Conservation (phyloP, 2,113 vertebrate genomes). For the Tachysurus vachellii region DNA sequence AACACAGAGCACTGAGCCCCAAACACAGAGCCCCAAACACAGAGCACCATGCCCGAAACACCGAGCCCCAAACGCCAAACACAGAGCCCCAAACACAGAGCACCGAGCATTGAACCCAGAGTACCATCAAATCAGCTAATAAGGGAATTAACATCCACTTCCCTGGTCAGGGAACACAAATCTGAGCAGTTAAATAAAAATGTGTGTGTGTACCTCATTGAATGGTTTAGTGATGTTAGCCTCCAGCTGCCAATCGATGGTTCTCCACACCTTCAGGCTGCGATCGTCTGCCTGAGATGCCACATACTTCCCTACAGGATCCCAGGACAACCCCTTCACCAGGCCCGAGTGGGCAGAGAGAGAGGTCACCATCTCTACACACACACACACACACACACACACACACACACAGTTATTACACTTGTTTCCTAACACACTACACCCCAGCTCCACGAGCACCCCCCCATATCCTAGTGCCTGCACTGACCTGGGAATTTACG, state of each 20-base stretch:
- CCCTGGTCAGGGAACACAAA: not conserved
- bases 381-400: slow-evolving; percentile 23
- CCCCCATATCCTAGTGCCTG: not conserved
- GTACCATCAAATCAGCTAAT: no score
- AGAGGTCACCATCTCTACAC: slow-evolving; percentile 88
- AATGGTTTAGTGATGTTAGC: slow-evolving; percentile 98
- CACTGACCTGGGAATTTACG: slow-evolving; percentile 93
- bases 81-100: no score
- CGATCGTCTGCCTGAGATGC: slow-evolving; percentile 97
- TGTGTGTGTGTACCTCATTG: slow-evolving; percentile 78
- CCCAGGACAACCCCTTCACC: slow-evolving; percentile 98
- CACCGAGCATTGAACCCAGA: not conserved
- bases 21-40: not conserved
- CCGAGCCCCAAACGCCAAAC: no score
- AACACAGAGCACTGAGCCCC: no score
- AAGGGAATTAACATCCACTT: not conserved
- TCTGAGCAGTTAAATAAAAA: not conserved
- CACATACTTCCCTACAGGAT: slow-evolving; percentile 96
- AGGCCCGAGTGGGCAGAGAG: slow-evolving; percentile 92
- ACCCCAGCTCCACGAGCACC: not conserved
- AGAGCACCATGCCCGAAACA: no score
- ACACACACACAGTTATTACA: slow-evolving; percentile 10
- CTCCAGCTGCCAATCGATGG: slow-evolving; percentile 96
- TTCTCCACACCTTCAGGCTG: slow-evolving; percentile 95
- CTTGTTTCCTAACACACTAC: no score